Base-by-base conservation (phyloP, 2,888 invertebrate genomes). In the Microctonus brassicae region DNA sequence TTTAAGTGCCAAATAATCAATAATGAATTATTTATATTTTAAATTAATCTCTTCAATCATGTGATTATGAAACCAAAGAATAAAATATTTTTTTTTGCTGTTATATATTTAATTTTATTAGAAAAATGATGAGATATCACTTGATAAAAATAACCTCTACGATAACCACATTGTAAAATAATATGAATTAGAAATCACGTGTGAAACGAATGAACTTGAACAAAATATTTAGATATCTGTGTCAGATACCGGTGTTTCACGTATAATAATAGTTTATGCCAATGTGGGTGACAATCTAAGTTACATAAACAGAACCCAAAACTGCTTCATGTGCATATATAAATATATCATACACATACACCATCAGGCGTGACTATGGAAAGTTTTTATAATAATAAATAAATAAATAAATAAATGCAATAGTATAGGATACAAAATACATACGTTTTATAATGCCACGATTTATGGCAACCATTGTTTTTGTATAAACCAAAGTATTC, bases 401-500 rank as follows among this genome's bases (percentile, higher is more conserved):
- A 61, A 53, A 52, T 66, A 58, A 53, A 17, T 62, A 42, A 64
- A 39, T 66, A 13, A 39, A 42, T 55, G 36, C 7, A 2, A 53
- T 7, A 7, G 11, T 55, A 20, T 13, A 57, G 47, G 60, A 42
- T 11, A 20, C 47, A 52, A 39, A 58, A 72, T 81, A 81, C 82
- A 34, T 81, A 86, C 86, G 79, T 74, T 79, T 81, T 17, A 83
- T 76, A 13, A 81, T 73, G 76, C 76, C 78, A 61, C 80, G 75
- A 57, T 79, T 82, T n/a, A 79, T 73, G 53, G 77, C 76, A 22
- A 80, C 68, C 69, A 81, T 82, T 29, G 80, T 75, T 76, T 82
- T 85, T n/a, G 79, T 80, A 70, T 80, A 78, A 74, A 85, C 74
- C 73, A 86, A 76, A 55, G 79, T 74, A 77, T 85, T 83, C 86